phyloP scores from a whole-genome alignment of 2,888 invertebrate species.

The Diaprepes abbreviatus region DNA sequence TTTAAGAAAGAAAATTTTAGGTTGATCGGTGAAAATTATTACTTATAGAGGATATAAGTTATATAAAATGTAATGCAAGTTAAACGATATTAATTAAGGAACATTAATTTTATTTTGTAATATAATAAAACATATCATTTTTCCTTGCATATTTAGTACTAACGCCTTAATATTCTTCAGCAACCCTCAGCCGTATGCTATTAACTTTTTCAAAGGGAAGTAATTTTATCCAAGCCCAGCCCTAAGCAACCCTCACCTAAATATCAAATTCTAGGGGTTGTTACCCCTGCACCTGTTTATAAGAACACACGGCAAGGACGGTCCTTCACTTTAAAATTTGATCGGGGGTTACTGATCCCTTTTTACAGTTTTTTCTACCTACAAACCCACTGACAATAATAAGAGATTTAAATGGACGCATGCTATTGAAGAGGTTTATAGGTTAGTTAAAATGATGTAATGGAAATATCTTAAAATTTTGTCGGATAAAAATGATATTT shows the following conservation, averaged over 20 bases:
- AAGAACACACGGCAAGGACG: conserved; percentile 53
- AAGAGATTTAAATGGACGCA: neutral
- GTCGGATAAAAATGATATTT: no score
- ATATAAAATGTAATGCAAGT: no score
- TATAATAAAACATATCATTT: neutral
- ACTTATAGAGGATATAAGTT: no score
- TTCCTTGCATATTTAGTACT: neutral
- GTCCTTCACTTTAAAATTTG: conserved; percentile 38
- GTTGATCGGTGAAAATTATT: no score
- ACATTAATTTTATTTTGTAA: neutral
- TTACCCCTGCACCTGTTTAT: conserved; percentile 55
- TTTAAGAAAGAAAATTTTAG: no score
- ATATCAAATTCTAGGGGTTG: conserved; percentile 52
- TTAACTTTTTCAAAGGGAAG: conserved; percentile 20
- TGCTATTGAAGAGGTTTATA: conserved; percentile 1
- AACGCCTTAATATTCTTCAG: neutral
- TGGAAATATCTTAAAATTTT: no score
- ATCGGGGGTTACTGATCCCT: conserved; percentile 46
- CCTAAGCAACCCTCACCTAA: conserved; percentile 31
- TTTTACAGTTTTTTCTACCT: conserved; percentile 21
- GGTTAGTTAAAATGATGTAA: neutral
- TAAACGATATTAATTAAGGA: no score
- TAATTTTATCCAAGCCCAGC: neutral
- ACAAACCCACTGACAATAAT: conserved; percentile 3
- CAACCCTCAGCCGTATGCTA: neutral